Evolutionary conservation across 1,140 invertebrate species (phyloP), one percentile per base, ranked within the genome.

Genomic region (Aphelenchoides besseyi): DNA sequence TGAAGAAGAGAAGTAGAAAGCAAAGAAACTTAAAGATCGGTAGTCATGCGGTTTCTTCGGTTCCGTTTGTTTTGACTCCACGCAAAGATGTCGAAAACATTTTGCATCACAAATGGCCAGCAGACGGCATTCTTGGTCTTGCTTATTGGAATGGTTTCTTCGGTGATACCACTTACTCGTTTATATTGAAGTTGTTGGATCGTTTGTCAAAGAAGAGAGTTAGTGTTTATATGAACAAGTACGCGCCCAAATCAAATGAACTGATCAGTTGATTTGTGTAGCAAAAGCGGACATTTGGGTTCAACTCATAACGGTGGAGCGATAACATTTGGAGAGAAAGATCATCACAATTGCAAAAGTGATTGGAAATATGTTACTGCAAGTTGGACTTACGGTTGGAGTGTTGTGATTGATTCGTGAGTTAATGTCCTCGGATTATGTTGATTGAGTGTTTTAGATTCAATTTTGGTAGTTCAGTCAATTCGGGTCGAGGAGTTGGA

Each of bases 61-160:
- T 59, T 59, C 55, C 55, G 55, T 59, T 59, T 33, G 55, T 59
- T 5, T 33, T 59, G 5, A 59, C 55, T 8, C 18, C 55, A 12
- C 55, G 55, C 55, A 8, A 5, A 33, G 5, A 8, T 33, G 55
- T 59, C 26, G 55, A 59, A 33, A 23, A 23, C 5, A 5, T 59
- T 33, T 33, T 59, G 55, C 55, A 59, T 33, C 55, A 5, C 5
- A 12, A 18, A 8, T 59, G 55, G 55, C 5, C 55, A 5, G 55
- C 55, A 5, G 55, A 59, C 55, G 55, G 55, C 5, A 59, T 59
- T 33, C 18, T 59, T 8, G 55, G 55, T 23, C 5, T 59, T 5
- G 55, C 55, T 33, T 59, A 59, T 33, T 59, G 55, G 55, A 59
- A 59, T 23, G 55, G 55, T 33, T 59, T 59, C 55, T 59, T 59